Evolutionary conservation across 1,140 invertebrate genomes (phyloP).

Genomic region (Choristoneura fumiferana): DNA sequence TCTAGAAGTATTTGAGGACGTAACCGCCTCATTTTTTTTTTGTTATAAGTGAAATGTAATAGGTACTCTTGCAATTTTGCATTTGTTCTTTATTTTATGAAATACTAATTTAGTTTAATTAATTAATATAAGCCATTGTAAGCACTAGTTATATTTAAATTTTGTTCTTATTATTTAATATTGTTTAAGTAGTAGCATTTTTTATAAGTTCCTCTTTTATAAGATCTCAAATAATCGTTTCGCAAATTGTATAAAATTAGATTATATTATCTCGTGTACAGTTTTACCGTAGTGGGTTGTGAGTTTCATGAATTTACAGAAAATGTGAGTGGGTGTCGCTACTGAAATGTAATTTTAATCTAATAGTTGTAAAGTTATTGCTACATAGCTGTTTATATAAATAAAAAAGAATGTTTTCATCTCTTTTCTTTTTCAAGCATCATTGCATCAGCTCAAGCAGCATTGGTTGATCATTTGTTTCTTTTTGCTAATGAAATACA

Average conservation of each 20-base stretch:
- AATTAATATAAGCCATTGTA: constrained; percentile 23
- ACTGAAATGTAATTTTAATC: too few species aligned
- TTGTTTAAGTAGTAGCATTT: constrained; percentile 4
- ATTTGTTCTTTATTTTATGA: constrained; percentile 8
- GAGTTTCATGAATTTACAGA: constrained; percentile 55
- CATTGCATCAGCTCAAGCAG: too few species aligned
- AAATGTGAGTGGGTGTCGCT: constrained; percentile 36
- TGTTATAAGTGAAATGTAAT: background rate
- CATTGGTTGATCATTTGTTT: constrained; percentile 24
- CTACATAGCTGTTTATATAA: too few species aligned
- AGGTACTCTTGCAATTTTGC: constrained; percentile 11
- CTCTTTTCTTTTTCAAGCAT: too few species aligned
- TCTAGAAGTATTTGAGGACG: too few species aligned
- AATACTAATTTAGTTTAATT: constrained; percentile 21
- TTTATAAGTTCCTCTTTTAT: constrained; percentile 52
- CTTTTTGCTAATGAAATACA: constrained; percentile 26
- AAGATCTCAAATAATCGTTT: constrained; percentile 58
- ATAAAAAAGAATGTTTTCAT: too few species aligned
- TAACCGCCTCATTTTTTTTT: too few species aligned
- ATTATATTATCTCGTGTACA: constrained; percentile 43
- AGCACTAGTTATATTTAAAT: constrained; percentile 11
- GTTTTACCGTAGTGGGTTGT: constrained; percentile 63
- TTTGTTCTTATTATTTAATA: too few species aligned
- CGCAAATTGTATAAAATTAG: constrained; percentile 45
- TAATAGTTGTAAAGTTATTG: too few species aligned